Conservation (phyloP, 2,888 invertebrate genomes). For the Nomada ruficornis region DNA sequence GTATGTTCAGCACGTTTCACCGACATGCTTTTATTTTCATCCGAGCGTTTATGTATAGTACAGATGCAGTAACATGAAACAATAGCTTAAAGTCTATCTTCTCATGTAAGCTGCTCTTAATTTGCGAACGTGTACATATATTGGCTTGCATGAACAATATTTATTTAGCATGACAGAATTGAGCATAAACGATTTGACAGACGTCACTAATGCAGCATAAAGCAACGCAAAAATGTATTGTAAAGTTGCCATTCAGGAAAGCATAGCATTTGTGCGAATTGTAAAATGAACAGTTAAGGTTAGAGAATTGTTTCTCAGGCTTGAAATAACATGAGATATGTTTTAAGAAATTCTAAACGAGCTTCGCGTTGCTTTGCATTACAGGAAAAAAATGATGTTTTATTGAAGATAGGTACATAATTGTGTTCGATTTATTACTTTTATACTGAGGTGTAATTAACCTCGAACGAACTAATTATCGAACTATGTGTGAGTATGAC, state of each 20-base stretch:
- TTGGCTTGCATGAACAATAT: slow-evolving; percentile 16
- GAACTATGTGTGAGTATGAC: slow-evolving; percentile 52
- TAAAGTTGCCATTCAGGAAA: not conserved
- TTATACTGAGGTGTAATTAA: slow-evolving; percentile 19
- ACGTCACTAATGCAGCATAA: slow-evolving; percentile 17
- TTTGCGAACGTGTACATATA: not conserved
- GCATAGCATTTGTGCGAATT: slow-evolving; percentile 1
- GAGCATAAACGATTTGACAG: slow-evolving; percentile 4
- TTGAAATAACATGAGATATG: slow-evolving; percentile 10
- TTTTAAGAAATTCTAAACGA: not conserved
- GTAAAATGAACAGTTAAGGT: slow-evolving; percentile 6
- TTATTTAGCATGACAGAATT: slow-evolving; percentile 12
- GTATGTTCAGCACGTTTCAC: not conserved
- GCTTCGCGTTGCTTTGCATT: not conserved
- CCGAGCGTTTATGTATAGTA: not conserved
- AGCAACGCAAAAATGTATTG: not conserved
- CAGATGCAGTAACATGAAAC: not conserved
- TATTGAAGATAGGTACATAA: slow-evolving; percentile 2
- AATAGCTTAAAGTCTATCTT: slow-evolving; percentile 26
- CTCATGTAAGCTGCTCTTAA: slow-evolving; percentile 26
- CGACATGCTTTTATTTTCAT: slow-evolving; percentile 24
- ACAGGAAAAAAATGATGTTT: not conserved
- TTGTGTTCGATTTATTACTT: slow-evolving; percentile 3
- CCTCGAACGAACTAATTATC: slow-evolving; percentile 27
- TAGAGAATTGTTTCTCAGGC: slow-evolving; percentile 1